Conservation (phyloP, 2,113 vertebrate genomes). For the Xyliphius kryptos region DNA sequence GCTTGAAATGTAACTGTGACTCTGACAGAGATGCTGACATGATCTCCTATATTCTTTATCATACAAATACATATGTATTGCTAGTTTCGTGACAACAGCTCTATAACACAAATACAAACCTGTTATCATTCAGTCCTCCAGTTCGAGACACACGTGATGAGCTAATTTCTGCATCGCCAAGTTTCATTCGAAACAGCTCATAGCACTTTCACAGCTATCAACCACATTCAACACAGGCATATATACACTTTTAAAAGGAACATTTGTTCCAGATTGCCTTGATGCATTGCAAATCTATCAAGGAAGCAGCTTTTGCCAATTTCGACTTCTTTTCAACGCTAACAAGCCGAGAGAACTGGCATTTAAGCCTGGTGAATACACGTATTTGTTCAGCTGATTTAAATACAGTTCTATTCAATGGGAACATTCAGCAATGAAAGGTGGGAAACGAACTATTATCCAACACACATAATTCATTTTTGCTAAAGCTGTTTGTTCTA, state of each 20-base stretch:
- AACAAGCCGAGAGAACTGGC: conserved; percentile 35
- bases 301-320: conserved; percentile 37
- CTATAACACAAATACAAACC: conserved; percentile 13
- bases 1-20: too few species aligned
- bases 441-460: conserved; percentile 30
- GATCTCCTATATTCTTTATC: too few species aligned
- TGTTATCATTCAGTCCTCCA: conserved; percentile 14
- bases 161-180: conserved; percentile 29
- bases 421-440: conserved; percentile 32
- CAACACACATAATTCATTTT: conserved; percentile 17
- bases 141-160: conserved; percentile 25
- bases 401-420: conserved; percentile 25
- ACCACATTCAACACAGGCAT: conserved; percentile 12
- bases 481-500: conserved; percentile 3
- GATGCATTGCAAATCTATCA: conserved; percentile 43
- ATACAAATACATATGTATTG: not conserved
- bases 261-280: conserved; percentile 39
- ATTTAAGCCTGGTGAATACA: conserved; percentile 29
- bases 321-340: conserved; percentile 32
- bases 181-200: conserved; percentile 28
- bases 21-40: too few species aligned
- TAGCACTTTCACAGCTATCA: conserved; percentile 23
- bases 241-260: conserved; percentile 37
- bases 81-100: conserved; percentile 28
- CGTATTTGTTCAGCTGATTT: conserved; percentile 48